Conservation (phyloP, 2,888 invertebrate species). For the Sarcophaga caerulescens region DNA sequence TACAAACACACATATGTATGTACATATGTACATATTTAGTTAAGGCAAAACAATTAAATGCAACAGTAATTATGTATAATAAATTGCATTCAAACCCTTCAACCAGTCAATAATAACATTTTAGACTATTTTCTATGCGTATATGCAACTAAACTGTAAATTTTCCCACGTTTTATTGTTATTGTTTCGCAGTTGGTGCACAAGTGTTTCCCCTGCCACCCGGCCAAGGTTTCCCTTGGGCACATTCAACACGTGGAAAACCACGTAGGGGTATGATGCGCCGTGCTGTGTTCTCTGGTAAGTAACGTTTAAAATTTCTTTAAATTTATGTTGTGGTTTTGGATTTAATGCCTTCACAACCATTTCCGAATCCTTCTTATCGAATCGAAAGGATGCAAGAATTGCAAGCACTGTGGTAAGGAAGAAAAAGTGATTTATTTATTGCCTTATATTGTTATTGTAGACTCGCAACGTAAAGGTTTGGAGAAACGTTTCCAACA, state of each 20-base stretch:
- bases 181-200: constrained; percentile 81
- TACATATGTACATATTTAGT: not conserved
- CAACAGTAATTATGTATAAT: constrained; percentile 70
- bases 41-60: constrained; percentile 69
- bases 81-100: constrained; percentile 44
- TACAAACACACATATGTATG: not conserved
- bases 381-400: not conserved
- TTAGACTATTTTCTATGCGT: not conserved
- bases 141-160: constrained; percentile 45
- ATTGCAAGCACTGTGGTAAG: not conserved
- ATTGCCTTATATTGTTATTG: constrained; percentile 54
- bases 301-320: constrained; percentile 66
- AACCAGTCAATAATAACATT: not conserved
- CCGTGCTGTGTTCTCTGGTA: constrained; percentile 94
- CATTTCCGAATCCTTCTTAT: not conserved
- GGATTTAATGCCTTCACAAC: not conserved
- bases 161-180: constrained; percentile 71
- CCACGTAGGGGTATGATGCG: constrained; percentile 98
- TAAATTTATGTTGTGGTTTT: constrained; percentile 62
- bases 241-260: constrained; percentile 94
- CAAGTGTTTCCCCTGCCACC: constrained; percentile 85
- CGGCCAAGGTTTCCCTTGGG: constrained; percentile 91
- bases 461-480: constrained; percentile 96
- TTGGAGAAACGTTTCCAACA: constrained; percentile 97
- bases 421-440: constrained; percentile 25